A percentile compares a stretch with the other conserved stretches of the same genome.
These are phyloP conservation scores for Toxotes lorentzi DNA, from an alignment of 2,797 vertebrate genomes.

Conservation along the genomic window DNA sequence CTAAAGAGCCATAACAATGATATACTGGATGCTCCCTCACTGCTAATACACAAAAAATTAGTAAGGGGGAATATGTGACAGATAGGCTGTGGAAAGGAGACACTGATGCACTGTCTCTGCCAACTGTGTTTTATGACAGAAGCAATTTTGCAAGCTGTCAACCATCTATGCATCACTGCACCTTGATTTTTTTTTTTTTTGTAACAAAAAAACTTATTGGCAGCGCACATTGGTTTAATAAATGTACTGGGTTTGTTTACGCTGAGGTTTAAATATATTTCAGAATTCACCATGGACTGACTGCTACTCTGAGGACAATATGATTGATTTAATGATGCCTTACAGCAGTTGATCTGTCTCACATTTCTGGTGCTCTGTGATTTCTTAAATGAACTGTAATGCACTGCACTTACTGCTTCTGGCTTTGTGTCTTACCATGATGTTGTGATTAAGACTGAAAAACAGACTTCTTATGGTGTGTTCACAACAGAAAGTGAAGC, in stretches of 20 bases:
- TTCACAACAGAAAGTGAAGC: neutral
- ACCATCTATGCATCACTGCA: constrained; percentile 43
- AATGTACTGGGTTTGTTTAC: constrained; percentile 14
- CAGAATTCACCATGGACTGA: constrained; percentile 11
- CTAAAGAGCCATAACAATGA: constrained; percentile 30
- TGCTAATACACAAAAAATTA: constrained; percentile 33
- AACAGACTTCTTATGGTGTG: neutral
- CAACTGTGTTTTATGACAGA: constrained; percentile 45
- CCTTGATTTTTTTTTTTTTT: constrained; percentile 31
- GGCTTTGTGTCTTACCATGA: neutral
- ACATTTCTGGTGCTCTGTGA: constrained; percentile 7
- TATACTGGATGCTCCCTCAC: constrained; percentile 13
- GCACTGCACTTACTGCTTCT: neutral
- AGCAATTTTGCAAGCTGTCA: constrained; percentile 56
- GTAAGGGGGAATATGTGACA: constrained; percentile 31
- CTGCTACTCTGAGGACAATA: constrained; percentile 23
- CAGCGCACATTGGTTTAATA: constrained; percentile 11
- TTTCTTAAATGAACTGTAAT: constrained; percentile 8
- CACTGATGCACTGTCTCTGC: constrained; percentile 40
- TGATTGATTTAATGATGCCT: constrained; percentile 41
- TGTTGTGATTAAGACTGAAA: neutral
- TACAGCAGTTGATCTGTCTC: constrained; percentile 28
- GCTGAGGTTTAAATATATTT: constrained; percentile 7
- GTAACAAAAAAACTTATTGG: constrained; percentile 22
- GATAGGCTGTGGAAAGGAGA: constrained; percentile 36